Base-by-base conservation (phyloP, 2,888 invertebrate species). In the Spilarctia lutea region DNA sequence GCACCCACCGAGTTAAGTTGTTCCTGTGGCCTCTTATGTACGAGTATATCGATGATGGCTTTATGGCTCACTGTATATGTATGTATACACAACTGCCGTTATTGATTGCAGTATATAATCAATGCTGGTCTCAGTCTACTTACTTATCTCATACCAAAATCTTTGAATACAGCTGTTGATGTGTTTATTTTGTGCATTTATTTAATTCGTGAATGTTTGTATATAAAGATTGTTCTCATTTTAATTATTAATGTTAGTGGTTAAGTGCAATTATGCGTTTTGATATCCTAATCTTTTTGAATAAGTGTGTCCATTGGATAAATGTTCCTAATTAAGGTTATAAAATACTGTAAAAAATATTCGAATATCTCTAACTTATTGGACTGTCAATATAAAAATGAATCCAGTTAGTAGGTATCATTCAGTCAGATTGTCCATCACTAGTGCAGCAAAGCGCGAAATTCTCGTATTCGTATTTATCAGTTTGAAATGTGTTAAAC, bases 1-100 rank as follows among this genome's bases (percentile, higher is more conserved):
- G 0, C 95, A 95, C 68, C 92, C 93, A 0, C 93, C 94, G 6
- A 87, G 85, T 79, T 88, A 85, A 84, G 69, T 67, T 72, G 73
- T 79, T 79, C 75, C 78, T 82, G 66, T 33, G 39, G 63, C 30
- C 7, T 30, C 16, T 30, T 18, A 63, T 30, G 18, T 63, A n/a
- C n/a, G n/a, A n/a, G n/a, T n/a, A 16, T 27, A 27, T 27, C 27
- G 27, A 60, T 16, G 27, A 63, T 63, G 30, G 39, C 27, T 68
- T 20, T 45, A 16, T 68, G 18, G 30, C 16, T 30, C 18, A 63
- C 30, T 7, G 8, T 39, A 11, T 39, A 39, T 39, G 39, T 39
- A 11, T 39, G 39, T 39, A 11, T 11, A 39, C 11, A 27, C 10
- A 24, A 30, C 30, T 68, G 68, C 27, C 45, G 45, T 30, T 45